phyloP scores from a whole-genome alignment of 2,888 invertebrate genomes.

The Parnassius apollo region DNA sequence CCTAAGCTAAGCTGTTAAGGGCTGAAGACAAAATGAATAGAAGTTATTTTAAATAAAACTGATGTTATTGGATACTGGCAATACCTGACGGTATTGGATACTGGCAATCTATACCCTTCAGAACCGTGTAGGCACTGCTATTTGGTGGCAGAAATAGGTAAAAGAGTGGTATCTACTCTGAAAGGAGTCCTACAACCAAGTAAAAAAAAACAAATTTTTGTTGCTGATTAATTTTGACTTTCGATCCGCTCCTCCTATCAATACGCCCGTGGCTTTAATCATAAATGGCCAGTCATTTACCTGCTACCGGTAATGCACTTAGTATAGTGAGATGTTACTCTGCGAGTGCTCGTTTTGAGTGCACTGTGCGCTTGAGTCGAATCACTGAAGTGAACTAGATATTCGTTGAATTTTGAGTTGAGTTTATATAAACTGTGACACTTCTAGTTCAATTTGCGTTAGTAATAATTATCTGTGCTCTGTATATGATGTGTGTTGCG shows the following conservation, averaged over 20 bases:
- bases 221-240: not conserved
- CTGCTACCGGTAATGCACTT: constrained; percentile 56
- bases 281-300: constrained; percentile 46
- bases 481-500: constrained; percentile 1
- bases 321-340: constrained; percentile 68
- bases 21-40: too few relatives aligned
- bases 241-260: constrained; percentile 47
- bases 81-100: too few relatives aligned
- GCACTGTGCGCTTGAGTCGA: constrained; percentile 56
- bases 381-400: constrained; percentile 15
- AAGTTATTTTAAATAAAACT: too few relatives aligned
- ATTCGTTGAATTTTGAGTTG: constrained; percentile 23
- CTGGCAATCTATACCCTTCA: too few relatives aligned
- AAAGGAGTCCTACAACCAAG: too few relatives aligned
- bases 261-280: constrained; percentile 35
- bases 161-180: too few relatives aligned
- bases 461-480: constrained; percentile 29
- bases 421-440: constrained; percentile 14
- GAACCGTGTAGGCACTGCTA: too few relatives aligned
- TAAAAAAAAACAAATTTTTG: too few relatives aligned
- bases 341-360: constrained; percentile 64
- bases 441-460: not conserved
- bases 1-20: too few relatives aligned
- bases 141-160: too few relatives aligned
- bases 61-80: too few relatives aligned